Percentiles rank a stretch among this genome's conserved stretches.
phyloP scores from a whole-genome alignment of 2,888 invertebrate species.

The Arge pagana region DNA sequence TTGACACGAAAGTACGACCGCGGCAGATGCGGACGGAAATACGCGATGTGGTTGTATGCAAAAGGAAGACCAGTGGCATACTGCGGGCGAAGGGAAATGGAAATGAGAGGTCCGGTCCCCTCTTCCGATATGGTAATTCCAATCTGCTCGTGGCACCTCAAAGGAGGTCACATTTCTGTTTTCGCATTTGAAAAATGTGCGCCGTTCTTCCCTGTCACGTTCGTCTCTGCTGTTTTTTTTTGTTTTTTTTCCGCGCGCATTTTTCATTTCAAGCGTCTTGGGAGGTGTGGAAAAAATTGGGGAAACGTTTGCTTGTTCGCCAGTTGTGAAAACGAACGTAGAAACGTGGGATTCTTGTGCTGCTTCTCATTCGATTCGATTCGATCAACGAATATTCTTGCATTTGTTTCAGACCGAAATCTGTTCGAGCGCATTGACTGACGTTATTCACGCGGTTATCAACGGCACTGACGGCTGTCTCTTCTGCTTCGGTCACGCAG shows the following conservation, averaged over 20 bases:
- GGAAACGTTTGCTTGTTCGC: slow-evolving; percentile 15
- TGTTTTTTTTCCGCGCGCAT: not conserved
- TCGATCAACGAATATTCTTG: not conserved
- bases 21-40: too few species aligned
- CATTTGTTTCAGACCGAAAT: slow-evolving; percentile 80
- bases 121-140: slow-evolving; percentile 50
- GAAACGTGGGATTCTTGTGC: slow-evolving; percentile 6
- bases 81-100: slow-evolving; percentile 37
- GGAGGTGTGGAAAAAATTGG: too few species aligned
- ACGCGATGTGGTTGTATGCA: slow-evolving; percentile 11
- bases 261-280: too few species aligned
- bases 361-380: not conserved
- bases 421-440: slow-evolving; percentile 87
- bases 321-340: slow-evolving; percentile 6
- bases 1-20: too few species aligned
- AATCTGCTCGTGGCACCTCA: slow-evolving; percentile 47
- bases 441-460: slow-evolving; percentile 93
- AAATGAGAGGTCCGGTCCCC: slow-evolving; percentile 44
- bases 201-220: not conserved
- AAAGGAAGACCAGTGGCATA: slow-evolving; percentile 30
- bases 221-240: not conserved
- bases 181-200: not conserved
- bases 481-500: slow-evolving; percentile 87
- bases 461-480: slow-evolving; percentile 93
- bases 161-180: slow-evolving; percentile 21